Evolutionary conservation across 2,113 vertebrate species (phyloP), one percentile per base, ranked within the genome.

Genomic region (Sterrhoptilus dennistouni): DNA sequence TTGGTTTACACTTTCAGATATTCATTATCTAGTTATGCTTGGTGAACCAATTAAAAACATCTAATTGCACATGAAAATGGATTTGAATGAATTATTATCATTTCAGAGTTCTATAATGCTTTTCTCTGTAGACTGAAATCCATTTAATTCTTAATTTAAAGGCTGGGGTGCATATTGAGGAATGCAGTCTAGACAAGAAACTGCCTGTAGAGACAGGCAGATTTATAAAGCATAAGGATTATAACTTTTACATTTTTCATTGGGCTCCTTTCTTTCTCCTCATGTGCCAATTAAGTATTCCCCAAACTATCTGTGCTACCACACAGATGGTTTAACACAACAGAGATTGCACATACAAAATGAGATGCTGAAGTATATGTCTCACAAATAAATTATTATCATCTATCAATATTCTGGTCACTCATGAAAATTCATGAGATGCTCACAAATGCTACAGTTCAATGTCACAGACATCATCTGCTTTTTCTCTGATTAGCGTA

Each of bases 71-170:
- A 70, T 42, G 47, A 66, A 86, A 83, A 83, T 40, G 1, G 33
- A 70, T 90, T 92, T 86, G 21, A 92, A 92, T 47, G 2, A 92
- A 92, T 80, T 77, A 92, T 80, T 80, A 38, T 22, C 1, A 9
- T 83, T 94, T 83, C 42, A 18, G 11, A 35, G 8, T 59, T 85
- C 64, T 65, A 12, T n/a, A 66, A 65, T 25, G 5, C 2, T 91
- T 89, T 91, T 52, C 42, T 87, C 42, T 76, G 6, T 28, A 59
- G 79, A 61, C 31, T 50, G 21, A 82, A 79, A 86, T 86, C 21
- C 17, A 70, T 82, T 80, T 61, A 85, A 77, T 77, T 72, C 38
- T 92, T 87, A 76, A 72, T 88, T 83, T 89, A 90, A 93, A 81
- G 27, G 8, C 27, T 65, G 29, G 14, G 31, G 3, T 1, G 1